Conservation (phyloP, 2,888 invertebrate genomes). For the Diachrysia chrysitis region DNA sequence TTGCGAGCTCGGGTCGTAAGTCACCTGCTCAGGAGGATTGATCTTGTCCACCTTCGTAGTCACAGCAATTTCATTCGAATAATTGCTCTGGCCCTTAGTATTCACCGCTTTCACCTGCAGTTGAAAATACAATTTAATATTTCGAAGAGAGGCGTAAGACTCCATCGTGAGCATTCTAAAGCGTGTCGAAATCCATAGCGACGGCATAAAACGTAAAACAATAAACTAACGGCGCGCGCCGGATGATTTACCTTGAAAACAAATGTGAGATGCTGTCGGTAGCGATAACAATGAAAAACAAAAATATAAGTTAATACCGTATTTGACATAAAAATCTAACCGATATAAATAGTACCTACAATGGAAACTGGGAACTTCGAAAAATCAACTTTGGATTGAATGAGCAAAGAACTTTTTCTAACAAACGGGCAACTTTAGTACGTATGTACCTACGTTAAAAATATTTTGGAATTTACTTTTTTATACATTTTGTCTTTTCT, state of each 20-base stretch:
- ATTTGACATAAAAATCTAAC: constrained; percentile 37
- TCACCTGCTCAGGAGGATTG: constrained; percentile 94
- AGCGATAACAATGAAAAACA: constrained; percentile 82
- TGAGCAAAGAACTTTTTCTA: constrained; percentile 12
- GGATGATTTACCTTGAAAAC: constrained; percentile 85
- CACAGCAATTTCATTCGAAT: constrained; percentile 94
- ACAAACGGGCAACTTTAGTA: neutral
- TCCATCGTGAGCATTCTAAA: constrained; percentile 61
- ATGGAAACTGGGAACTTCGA: constrained; percentile 16
- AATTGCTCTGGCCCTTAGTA: constrained; percentile 95
- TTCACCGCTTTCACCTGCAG: constrained; percentile 94
- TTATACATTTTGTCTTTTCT: neutral
- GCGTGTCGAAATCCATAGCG: constrained; percentile 68
- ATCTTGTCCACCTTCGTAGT: constrained; percentile 96
- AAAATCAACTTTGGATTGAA: constrained; percentile 5
- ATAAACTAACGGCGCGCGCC: constrained; percentile 64
- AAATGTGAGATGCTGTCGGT: constrained; percentile 88
- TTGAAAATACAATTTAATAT: constrained; percentile 41
- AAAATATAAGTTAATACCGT: constrained; percentile 70
- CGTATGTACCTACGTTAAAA: neutral
- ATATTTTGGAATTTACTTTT: neutral
- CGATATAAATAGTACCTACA: constrained; percentile 36
- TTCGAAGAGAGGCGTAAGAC: constrained; percentile 27
- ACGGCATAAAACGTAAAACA: constrained; percentile 68
- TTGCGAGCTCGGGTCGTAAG: constrained; percentile 94